Evolutionary conservation across 1,140 invertebrate genomes (phyloP).

Genomic region (Pseudomyrmex concolor): DNA sequence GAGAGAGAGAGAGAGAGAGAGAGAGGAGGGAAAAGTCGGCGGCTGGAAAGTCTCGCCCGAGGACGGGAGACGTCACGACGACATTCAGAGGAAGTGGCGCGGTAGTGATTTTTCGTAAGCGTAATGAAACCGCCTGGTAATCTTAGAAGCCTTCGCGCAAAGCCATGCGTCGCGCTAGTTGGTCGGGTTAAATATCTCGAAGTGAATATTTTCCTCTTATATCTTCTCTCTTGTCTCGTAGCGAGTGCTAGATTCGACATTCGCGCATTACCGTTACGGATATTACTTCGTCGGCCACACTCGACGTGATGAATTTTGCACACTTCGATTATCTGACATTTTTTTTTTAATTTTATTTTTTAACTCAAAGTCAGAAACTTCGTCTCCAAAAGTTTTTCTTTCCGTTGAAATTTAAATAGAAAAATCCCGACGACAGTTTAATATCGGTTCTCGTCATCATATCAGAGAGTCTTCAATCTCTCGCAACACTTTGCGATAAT

Average conservation of each 20-base stretch:
- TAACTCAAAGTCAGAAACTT: too few relatives aligned
- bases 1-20: not conserved
- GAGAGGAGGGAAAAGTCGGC: not conserved
- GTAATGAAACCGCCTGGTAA: constrained; percentile 81
- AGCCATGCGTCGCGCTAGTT: constrained; percentile 73
- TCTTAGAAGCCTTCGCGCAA: constrained; percentile 79
- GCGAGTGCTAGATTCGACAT: constrained; percentile 67
- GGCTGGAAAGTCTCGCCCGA: constrained; percentile 2
- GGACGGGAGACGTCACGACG: constrained; percentile 12
- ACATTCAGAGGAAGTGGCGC: constrained; percentile 24
- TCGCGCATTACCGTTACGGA: constrained; percentile 80
- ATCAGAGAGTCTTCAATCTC: not conserved
- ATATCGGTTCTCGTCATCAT: constrained; percentile 8
- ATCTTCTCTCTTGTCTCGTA: constrained; percentile 46
- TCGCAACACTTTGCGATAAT: constrained; percentile 42
- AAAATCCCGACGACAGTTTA: constrained; percentile 70
- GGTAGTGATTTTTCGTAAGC: constrained; percentile 68
- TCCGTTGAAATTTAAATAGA: constrained; percentile 76
- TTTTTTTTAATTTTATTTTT: too few relatives aligned
- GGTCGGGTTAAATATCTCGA: constrained; percentile 81
- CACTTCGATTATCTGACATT: not conserved
- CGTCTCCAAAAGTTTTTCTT: constrained; percentile 12
- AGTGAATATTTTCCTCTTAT: constrained; percentile 76
- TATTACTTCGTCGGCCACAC: constrained; percentile 76
- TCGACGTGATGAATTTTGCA: constrained; percentile 71